A percentile compares a stretch with the other conserved stretches of the same genome.
Conservation (phyloP, 2,797 vertebrate genomes). For the Epinephelus malabaricus region DNA sequence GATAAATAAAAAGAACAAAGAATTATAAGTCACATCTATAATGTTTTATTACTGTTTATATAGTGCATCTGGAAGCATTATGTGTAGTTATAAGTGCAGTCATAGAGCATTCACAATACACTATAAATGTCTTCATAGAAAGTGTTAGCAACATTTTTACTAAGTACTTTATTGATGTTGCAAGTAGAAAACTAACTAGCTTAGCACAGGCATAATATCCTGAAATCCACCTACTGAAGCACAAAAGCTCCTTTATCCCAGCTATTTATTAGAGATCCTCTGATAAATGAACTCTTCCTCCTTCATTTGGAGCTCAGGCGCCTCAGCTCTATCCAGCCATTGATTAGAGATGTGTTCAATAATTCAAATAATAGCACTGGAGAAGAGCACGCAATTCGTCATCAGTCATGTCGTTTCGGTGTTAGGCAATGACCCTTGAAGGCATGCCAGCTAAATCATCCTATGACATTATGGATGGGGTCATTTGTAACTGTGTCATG, state of each 20-base stretch:
- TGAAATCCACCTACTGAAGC: background rate
- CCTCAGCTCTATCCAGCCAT: slow-evolving; percentile 53
- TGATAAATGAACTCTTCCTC: slow-evolving; percentile 58
- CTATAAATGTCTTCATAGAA: too few relatives aligned
- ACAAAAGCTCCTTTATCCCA: slow-evolving; percentile 12
- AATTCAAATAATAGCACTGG: slow-evolving; percentile 72
- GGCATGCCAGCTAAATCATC: slow-evolving; percentile 67
- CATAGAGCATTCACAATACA: too few relatives aligned
- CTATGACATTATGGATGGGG: slow-evolving; percentile 73
- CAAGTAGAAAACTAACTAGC: background rate
- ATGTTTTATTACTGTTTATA: too few relatives aligned
- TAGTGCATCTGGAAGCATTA: too few relatives aligned
- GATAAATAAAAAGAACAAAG: too few relatives aligned
- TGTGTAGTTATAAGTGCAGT: too few relatives aligned
- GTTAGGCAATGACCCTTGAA: slow-evolving; percentile 66
- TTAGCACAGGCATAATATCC: background rate
- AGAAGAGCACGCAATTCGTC: slow-evolving; percentile 63
- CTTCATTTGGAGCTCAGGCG: slow-evolving; percentile 48
- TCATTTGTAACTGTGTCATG: slow-evolving; percentile 74
- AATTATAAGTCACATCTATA: too few relatives aligned
- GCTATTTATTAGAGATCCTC: slow-evolving; percentile 42
- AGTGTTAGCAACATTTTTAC: too few relatives aligned
- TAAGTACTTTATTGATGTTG: background rate
- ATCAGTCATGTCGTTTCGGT: slow-evolving; percentile 61
- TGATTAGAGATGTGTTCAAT: slow-evolving; percentile 74